These are phyloP conservation scores for Poecilia gillii DNA, from an alignment of 2,797 vertebrate genomes.

Conservation along the genomic window DNA sequence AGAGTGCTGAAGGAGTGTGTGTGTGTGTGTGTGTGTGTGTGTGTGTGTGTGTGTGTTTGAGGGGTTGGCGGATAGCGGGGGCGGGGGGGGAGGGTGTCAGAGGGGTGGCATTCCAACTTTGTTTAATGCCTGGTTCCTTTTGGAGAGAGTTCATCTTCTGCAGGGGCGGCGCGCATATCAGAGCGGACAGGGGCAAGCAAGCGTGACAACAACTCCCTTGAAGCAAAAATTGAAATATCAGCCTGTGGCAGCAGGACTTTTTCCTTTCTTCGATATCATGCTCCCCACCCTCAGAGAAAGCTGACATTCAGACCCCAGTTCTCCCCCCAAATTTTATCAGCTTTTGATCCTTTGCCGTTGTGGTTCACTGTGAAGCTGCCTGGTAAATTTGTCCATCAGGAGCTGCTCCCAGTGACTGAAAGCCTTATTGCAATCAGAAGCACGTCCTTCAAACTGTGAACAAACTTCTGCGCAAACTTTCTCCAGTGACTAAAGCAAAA, in stretches of 20 bases:
- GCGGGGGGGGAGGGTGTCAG: constrained; percentile 52
- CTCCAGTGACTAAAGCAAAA: not conserved
- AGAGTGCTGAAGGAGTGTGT: constrained; percentile 79
- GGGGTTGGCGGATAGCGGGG: not conserved
- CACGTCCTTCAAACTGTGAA: not conserved
- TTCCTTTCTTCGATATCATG: constrained; percentile 42
- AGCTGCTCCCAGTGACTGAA: not conserved
- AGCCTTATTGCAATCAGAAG: not conserved
- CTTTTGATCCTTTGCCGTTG: not conserved
- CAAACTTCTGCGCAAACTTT: constrained; percentile 20
- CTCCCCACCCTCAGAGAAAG: constrained; percentile 39
- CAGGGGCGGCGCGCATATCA: constrained; percentile 55
- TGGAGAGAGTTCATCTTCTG: constrained; percentile 77
- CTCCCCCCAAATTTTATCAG: not conserved
- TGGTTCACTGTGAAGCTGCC: constrained; percentile 16
- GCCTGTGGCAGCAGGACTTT: constrained; percentile 44
- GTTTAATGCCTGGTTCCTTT: constrained; percentile 70
- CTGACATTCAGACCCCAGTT: constrained; percentile 43
- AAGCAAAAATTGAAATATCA: constrained; percentile 76
- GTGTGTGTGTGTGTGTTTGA: constrained; percentile 24
- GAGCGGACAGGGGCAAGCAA: constrained; percentile 64
- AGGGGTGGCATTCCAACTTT: constrained; percentile 82
- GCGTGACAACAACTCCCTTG: constrained; percentile 76
- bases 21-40: constrained; percentile 7
- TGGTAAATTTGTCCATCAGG: constrained; percentile 14